Evolutionary conservation across 2,888 invertebrate genomes (phyloP).

Genomic region (Idaea dimidiata): DNA sequence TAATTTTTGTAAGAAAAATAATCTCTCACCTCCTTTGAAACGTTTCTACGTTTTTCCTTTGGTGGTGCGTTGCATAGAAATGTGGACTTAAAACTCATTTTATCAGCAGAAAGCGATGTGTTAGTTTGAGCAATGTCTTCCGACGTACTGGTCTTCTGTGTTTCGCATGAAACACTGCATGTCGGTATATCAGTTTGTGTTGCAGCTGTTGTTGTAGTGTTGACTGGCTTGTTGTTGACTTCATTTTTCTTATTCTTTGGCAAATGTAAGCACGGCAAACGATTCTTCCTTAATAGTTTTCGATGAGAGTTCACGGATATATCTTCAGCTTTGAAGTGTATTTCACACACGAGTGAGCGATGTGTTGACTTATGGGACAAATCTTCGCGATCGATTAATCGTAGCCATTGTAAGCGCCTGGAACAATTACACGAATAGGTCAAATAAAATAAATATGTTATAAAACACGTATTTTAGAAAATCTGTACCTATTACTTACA

Average conservation of each 20-base stretch:
- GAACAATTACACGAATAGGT: slow-evolving; percentile 3
- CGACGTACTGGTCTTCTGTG: no score
- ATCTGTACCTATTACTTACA: no score
- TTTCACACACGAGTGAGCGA: slow-evolving; percentile 3
- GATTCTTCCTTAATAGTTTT: slow-evolving; percentile 12
- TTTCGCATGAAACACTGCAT: neutral
- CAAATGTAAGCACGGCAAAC: slow-evolving; percentile 11
- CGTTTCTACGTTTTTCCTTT: neutral
- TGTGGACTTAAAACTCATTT: neutral
- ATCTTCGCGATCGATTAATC: slow-evolving; percentile 8
- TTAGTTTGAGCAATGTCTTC: no score
- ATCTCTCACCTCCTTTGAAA: neutral
- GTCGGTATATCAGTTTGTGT: slow-evolving; percentile 5
- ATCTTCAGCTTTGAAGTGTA: slow-evolving; percentile 7
- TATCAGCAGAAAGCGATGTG: neutral
- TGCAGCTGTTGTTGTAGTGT: slow-evolving; percentile 1
- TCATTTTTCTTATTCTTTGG: slow-evolving; percentile 3
- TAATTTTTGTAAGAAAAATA: neutral
- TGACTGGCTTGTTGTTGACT: slow-evolving; percentile 10
- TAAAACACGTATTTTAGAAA: no score
- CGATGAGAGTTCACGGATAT: slow-evolving; percentile 1
- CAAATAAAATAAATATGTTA: no score
- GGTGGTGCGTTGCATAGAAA: neutral
- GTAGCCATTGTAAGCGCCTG: slow-evolving; percentile 10
- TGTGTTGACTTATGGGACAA: slow-evolving; percentile 2